phyloP scores from a whole-genome alignment of 1,140 invertebrate genomes.

The Panagrolaimus sp. region DNA sequence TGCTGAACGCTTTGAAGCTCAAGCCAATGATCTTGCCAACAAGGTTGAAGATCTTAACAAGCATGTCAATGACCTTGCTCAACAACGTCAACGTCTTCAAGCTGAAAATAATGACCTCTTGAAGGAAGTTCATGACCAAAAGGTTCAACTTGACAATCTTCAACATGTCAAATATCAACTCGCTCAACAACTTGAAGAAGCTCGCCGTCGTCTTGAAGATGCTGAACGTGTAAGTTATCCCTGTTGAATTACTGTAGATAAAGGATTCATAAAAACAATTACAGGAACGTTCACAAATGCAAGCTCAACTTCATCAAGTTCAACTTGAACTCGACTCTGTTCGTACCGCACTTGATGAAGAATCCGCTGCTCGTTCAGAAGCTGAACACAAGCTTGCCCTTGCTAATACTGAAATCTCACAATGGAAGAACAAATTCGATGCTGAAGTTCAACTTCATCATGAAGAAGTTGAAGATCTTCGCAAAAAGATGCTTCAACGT shows the following conservation, averaged over 20 bases:
- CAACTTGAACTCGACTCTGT: conserved; percentile 86
- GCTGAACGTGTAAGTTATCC: conserved; percentile 70
- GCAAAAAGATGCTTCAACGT: conserved; percentile 70
- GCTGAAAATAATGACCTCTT: conserved; percentile 86
- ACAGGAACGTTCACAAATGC: conserved; percentile 72
- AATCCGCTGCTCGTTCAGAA: conserved; percentile 86
- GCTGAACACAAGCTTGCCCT: conserved; percentile 87
- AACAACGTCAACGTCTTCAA: conserved; percentile 63
- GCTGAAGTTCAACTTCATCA: conserved; percentile 79
- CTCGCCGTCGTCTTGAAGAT: conserved; percentile 83
- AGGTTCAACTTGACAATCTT: conserved; percentile 62
- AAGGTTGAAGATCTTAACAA: conserved; percentile 91
- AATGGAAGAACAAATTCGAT: conserved; percentile 87
- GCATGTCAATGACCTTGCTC: conserved; percentile 86
- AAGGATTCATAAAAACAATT: no score
- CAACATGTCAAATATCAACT: conserved; percentile 81
- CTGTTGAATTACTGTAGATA: no score
- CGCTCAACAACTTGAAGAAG: conserved; percentile 81
- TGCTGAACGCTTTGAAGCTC: conserved; percentile 80
- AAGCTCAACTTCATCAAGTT: conserved; percentile 78
- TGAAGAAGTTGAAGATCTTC: conserved; percentile 68
- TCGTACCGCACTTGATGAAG: conserved; percentile 83
- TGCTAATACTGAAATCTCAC: conserved; percentile 76
- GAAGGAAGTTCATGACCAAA: conserved; percentile 85
- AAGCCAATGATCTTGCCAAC: conserved; percentile 79